phyloP scores from a whole-genome alignment of 1,140 invertebrate genomes.

The Thrips palmi region DNA sequence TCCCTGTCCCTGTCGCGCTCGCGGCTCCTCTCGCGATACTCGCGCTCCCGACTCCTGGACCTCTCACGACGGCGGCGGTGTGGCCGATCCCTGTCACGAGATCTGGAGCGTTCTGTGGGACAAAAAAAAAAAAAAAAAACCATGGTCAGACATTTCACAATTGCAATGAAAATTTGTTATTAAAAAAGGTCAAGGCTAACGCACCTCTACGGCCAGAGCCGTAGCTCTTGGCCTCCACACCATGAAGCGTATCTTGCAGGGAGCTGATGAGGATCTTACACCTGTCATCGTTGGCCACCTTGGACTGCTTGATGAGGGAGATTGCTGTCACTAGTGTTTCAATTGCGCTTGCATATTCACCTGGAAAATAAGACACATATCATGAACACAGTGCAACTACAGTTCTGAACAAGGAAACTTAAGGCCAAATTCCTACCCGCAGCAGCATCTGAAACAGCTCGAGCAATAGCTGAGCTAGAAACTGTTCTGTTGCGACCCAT shows the following conservation, averaged over 20 bases:
- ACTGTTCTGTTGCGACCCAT: slow-evolving; percentile 95
- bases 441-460: slow-evolving; percentile 93
- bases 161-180: not conserved
- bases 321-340: slow-evolving; percentile 97
- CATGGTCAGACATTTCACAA: slow-evolving; percentile 1
- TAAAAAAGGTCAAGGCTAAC: slow-evolving; percentile 12
- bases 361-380: slow-evolving; percentile 24
- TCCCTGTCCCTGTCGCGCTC: slow-evolving; percentile 37
- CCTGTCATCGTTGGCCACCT: slow-evolving; percentile 90
- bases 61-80: slow-evolving; percentile 51
- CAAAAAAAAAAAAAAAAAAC: slow-evolving; percentile 4
- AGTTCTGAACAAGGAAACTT: not conserved
- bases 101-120: slow-evolving; percentile 43
- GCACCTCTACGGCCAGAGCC: slow-evolving; percentile 43
- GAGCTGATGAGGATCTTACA: slow-evolving; percentile 97
- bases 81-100: slow-evolving; percentile 53
- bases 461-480: slow-evolving; percentile 86
- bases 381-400: not conserved
- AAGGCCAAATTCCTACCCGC: slow-evolving; percentile 30
- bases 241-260: slow-evolving; percentile 88
- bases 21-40: slow-evolving; percentile 49
- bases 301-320: slow-evolving; percentile 95
- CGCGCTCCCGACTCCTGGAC: slow-evolving; percentile 59
- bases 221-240: slow-evolving; percentile 93
- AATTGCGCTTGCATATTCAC: slow-evolving; percentile 93